Evolutionary conservation across 1,140 invertebrate species (phyloP), one percentile per base, ranked within the genome.

Genomic region (Cydia strobilella): DNA sequence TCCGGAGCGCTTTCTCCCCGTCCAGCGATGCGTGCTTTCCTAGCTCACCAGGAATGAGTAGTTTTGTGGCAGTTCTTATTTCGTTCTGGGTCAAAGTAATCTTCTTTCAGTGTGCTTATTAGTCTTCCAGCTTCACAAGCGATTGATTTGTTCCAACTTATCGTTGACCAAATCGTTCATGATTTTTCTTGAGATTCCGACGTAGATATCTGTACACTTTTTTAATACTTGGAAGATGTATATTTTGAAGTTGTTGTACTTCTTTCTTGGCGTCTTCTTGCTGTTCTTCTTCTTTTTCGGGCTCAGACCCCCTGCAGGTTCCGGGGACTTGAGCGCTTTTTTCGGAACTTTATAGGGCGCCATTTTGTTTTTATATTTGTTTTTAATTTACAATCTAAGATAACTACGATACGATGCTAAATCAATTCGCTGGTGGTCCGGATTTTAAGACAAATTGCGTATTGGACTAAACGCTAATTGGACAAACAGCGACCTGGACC

Each of bases 201-300:
- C 93, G 74, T 95, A 94, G 0, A 82, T 73, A 3, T 83, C 81
- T 1, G 78, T 77, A 0, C 88, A 76, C 7, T 77, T 79, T 80
- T 96, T 95, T 82, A 97, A 82, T 15, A 97, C 93, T 82, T 96
- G 96, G 89, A 95, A 95, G n/a, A 96, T 93, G 88, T 96, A 96
- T 73, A 95, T 95, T 0, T 94, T 94, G 93, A 96, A 97, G 75
- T 93, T 95, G 83, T 96, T 94, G 77, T 93, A 94, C 66, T 93
- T 94, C 80, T 94, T 95, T 42, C 27, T 35, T 18, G 65, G 1
- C 87, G 93, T 94, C 77, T 94, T 95, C 18, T 71, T 77, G 39
- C 77, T 7, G 15, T 39, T 35, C 2, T 88, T 91, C 79, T 89
- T 89, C 5, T 25, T 75, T 78, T 89, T 89, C 0, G 77, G 73